Conservation (phyloP, 2,888 invertebrate species). For the Campoletis raptor region DNA sequence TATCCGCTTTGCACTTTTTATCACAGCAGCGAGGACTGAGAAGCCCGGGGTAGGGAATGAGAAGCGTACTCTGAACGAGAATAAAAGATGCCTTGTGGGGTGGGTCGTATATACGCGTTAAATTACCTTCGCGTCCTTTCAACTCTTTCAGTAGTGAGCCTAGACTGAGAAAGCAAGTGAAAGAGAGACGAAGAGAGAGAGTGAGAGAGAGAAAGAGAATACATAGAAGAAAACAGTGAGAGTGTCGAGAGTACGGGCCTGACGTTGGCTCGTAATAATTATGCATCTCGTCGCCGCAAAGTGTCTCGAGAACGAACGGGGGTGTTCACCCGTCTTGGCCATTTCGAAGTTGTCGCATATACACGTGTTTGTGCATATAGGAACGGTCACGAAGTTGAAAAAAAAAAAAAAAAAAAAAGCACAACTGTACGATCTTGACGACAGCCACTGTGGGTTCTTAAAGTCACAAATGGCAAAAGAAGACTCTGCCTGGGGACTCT, state of each 20-base stretch:
- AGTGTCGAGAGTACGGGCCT: constrained; percentile 27
- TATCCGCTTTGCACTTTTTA: constrained; percentile 57
- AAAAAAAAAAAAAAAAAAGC: constrained; percentile 7
- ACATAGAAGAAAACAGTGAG: constrained; percentile 34
- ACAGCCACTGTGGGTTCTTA: constrained; percentile 42
- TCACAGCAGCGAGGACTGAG: constrained; percentile 10
- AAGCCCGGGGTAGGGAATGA: neutral
- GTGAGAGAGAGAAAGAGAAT: constrained; percentile 20
- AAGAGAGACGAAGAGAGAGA: constrained; percentile 23
- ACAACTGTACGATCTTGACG: constrained; percentile 25
- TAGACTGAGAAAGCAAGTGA: constrained; percentile 45
- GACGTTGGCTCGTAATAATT: constrained; percentile 59
- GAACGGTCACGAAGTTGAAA: constrained; percentile 2
- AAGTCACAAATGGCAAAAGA: constrained; percentile 47
- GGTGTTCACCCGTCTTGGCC: constrained; percentile 36
- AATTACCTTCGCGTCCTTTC: constrained; percentile 66
- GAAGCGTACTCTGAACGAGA: constrained; percentile 42
- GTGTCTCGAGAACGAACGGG: constrained; percentile 46
- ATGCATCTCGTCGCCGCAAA: constrained; percentile 58
- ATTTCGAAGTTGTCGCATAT: constrained; percentile 40
- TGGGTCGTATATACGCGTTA: constrained; percentile 57
- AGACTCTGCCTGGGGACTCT: constrained; percentile 30
- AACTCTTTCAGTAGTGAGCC: constrained; percentile 49
- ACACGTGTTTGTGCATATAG: neutral
- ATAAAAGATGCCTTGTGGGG: constrained; percentile 61